Conservation (phyloP, 2,888 invertebrate species). For the Lathronympha strigana region DNA sequence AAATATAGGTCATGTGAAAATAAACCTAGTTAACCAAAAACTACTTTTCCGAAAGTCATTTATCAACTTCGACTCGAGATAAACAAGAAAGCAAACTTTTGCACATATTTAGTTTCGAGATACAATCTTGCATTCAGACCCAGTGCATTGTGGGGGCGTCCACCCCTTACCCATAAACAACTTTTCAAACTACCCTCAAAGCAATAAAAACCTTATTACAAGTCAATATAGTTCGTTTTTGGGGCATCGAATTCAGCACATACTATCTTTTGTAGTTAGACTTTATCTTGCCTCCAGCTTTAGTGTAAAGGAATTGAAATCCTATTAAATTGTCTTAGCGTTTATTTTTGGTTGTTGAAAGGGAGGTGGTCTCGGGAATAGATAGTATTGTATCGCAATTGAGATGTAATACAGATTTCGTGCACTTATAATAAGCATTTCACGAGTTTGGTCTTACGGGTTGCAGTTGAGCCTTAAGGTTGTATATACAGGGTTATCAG, state of each 20-base stretch:
- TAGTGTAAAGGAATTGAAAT: conserved; percentile 46
- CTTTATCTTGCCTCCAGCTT: conserved; percentile 9
- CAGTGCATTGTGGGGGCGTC: conserved; percentile 65
- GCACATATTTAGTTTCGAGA: conserved; percentile 69
- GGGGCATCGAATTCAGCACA: conserved; percentile 42
- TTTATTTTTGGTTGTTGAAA: conserved; percentile 48
- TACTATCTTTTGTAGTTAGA: conserved; percentile 46
- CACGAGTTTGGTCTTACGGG: conserved; percentile 52
- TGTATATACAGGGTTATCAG: background rate
- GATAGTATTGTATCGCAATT: conserved; percentile 76
- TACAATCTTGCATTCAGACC: conserved; percentile 60
- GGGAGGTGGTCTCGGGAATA: conserved; percentile 51
- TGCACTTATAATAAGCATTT: conserved; percentile 65
- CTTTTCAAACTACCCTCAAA: conserved; percentile 48
- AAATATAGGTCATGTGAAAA: conserved; percentile 3
- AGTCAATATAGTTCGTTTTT: conserved; percentile 50
- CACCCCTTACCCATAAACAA: conserved; percentile 67
- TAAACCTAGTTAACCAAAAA: conserved; percentile 4
- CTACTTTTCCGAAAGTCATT: conserved; percentile 1
- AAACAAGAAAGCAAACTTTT: conserved; percentile 54
- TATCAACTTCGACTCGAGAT: conserved; percentile 48
- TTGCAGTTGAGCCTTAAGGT: background rate
- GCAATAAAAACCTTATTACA: conserved; percentile 50
- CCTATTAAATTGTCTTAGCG: conserved; percentile 45
- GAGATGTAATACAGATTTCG: conserved; percentile 70